Conservation (phyloP, 2,797 vertebrate genomes). For the Melanotaenia maccullochi region DNA sequence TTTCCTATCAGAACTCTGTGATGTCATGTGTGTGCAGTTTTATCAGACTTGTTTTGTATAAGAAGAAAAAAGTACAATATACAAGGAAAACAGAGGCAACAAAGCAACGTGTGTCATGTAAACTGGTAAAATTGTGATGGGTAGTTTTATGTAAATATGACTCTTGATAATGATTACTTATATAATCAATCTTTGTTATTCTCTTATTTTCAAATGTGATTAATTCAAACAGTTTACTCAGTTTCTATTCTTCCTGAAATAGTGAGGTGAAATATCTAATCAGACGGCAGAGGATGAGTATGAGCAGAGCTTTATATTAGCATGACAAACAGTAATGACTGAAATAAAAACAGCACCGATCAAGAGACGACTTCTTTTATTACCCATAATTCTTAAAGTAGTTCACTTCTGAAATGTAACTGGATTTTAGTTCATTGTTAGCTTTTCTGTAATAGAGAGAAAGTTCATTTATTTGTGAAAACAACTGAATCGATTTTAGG, state of each 20-base stretch:
- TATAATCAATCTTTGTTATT: constrained; percentile 12
- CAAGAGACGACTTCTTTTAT: neutral
- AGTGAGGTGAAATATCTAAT: constrained; percentile 1
- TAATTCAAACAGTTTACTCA: constrained; percentile 4
- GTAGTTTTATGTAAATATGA: neutral
- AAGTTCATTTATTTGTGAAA: constrained; percentile 2
- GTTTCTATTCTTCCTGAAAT: neutral
- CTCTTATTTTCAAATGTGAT: neutral
- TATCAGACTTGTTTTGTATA: constrained; percentile 22
- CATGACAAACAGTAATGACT: constrained; percentile 21
- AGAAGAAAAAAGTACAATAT: constrained; percentile 9
- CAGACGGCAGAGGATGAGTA: neutral
- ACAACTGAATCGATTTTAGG: neutral
- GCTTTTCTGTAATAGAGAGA: neutral
- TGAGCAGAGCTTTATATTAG: constrained; percentile 26
- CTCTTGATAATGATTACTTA: constrained; percentile 1
- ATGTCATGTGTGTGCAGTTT: constrained; percentile 54
- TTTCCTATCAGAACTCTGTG: constrained; percentile 73
- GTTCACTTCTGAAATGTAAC: neutral
- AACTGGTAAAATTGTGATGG: neutral
- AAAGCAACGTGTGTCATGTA: neutral
- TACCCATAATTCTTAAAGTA: neutral
- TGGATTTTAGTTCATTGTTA: constrained; percentile 15
- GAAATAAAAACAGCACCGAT: constrained; percentile 18
- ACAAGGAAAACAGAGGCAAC: neutral